Conservation (phyloP, 2,888 invertebrate genomes). For the Sinhomidia bicolor region DNA sequence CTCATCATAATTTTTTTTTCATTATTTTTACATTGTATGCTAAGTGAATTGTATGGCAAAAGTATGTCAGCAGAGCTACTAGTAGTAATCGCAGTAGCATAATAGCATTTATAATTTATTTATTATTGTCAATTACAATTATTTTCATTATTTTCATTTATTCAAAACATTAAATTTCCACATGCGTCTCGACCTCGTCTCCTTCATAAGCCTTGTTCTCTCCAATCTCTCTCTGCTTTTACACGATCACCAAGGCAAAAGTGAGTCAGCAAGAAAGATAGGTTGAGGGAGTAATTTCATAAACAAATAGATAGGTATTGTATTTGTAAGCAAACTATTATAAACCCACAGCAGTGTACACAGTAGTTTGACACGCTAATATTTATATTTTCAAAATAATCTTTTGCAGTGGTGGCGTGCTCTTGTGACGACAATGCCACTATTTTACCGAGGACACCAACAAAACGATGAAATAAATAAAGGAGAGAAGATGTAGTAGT, state of each 20-base stretch:
- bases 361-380: neutral
- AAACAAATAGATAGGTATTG: neutral
- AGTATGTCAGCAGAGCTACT: neutral
- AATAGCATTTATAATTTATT: neutral
- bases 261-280: neutral
- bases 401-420: neutral
- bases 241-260: neutral
- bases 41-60: neutral
- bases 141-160: neutral
- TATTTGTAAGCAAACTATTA: neutral
- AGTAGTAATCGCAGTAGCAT: neutral
- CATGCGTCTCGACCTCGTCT: neutral
- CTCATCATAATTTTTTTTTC: neutral
- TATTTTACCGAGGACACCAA: neutral
- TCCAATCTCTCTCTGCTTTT: neutral
- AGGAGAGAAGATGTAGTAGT: neutral
- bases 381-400: neutral
- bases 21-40: no score
- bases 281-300: neutral
- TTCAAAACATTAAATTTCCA: constrained; percentile 13
- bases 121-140: neutral
- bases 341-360: neutral
- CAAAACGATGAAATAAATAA: neutral
- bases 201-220: neutral
- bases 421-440: neutral